phyloP scores from a whole-genome alignment of 2,113 vertebrate species.

The Peromyscus californicus region DNA sequence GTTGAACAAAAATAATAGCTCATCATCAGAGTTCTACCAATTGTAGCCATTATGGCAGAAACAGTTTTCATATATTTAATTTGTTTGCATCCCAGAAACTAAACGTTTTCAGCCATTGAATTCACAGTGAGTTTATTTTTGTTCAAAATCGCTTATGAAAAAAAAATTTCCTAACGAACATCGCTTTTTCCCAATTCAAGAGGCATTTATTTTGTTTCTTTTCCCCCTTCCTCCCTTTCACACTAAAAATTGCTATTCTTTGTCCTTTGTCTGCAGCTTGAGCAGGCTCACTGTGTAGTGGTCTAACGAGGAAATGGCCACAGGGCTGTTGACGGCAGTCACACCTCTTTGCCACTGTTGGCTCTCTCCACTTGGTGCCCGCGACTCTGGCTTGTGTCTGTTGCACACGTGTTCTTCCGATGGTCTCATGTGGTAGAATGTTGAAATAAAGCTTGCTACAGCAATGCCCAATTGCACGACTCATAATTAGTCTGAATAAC shows the following conservation, averaged over 20 bases:
- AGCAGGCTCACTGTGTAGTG: not conserved
- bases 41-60: constrained; percentile 49
- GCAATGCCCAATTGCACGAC: constrained; percentile 57
- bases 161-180: constrained; percentile 26
- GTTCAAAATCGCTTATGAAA: constrained; percentile 67
- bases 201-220: constrained; percentile 28
- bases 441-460: constrained; percentile 70
- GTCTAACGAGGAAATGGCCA: constrained; percentile 50
- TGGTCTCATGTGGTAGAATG: constrained; percentile 63
- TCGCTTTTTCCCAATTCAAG: not conserved
- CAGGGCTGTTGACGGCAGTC: not conserved
- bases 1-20: constrained; percentile 58
- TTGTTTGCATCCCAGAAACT: constrained; percentile 63
- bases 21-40: constrained; percentile 56
- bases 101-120: constrained; percentile 64
- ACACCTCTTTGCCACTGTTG: not conserved
- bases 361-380: constrained; percentile 32
- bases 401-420: constrained; percentile 61
- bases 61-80: constrained; percentile 69
- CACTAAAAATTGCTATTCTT: not conserved
- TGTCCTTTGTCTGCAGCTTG: not conserved
- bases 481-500: constrained; percentile 83
- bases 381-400: constrained; percentile 33
- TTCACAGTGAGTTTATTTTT: constrained; percentile 65
- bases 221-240: not conserved